A percentile compares a stretch with the other conserved stretches of the same genome.
Evolutionary conservation across 2,888 invertebrate species (phyloP).

Genomic region (Trypoxylon attenuatum): DNA sequence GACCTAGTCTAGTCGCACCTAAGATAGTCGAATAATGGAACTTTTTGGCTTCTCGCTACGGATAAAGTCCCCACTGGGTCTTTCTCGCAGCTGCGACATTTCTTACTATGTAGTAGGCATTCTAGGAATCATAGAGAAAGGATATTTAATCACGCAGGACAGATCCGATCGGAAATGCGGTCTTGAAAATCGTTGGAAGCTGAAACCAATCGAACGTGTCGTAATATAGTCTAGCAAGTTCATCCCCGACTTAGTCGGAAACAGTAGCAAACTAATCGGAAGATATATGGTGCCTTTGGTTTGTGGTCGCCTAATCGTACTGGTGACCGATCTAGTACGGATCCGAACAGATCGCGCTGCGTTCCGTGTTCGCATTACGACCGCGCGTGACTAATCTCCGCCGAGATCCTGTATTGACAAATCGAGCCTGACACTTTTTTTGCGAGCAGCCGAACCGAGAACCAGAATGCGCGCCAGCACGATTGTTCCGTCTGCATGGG

Average conservation of each 20-base stretch:
- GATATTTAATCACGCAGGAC: no score
- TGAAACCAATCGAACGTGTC: background rate
- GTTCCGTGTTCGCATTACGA: slow-evolving; percentile 50
- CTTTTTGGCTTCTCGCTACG: no score
- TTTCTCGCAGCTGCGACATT: no score
- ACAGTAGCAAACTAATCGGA: slow-evolving; percentile 16
- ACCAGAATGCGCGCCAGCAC: slow-evolving; percentile 14
- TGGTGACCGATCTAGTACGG: slow-evolving; percentile 34
- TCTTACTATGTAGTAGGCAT: no score
- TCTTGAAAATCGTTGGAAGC: no score
- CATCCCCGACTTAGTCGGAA: background rate
- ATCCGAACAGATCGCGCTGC: slow-evolving; percentile 30
- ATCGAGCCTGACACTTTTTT: slow-evolving; percentile 54
- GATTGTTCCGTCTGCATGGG: slow-evolving; percentile 30
- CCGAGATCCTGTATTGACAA: slow-evolving; percentile 66
- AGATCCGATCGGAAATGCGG: no score
- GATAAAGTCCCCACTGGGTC: no score
- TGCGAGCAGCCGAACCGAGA: no score
- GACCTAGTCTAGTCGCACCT: no score
- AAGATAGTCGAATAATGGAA: background rate
- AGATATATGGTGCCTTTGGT: slow-evolving; percentile 38
- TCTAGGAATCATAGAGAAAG: no score
- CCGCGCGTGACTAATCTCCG: slow-evolving; percentile 63
- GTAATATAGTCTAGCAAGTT: background rate
- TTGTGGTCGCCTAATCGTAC: slow-evolving; percentile 30